Evolutionary conservation across 1,140 invertebrate species (phyloP).

Genomic region (Drosophila guanche): DNA sequence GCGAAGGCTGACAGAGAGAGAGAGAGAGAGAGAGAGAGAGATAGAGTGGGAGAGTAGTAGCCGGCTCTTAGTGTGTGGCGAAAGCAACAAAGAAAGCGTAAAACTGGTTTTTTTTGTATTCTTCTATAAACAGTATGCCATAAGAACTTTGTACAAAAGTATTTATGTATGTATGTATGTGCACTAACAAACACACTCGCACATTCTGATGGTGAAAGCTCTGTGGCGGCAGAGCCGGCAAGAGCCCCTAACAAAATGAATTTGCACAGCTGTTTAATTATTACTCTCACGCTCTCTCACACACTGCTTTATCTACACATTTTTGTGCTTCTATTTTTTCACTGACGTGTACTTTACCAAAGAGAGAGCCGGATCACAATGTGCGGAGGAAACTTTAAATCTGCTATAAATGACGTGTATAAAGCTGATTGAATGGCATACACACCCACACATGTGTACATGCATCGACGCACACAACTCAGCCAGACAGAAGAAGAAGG

Average conservation of each 20-base stretch:
- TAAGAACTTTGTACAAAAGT: too few species aligned
- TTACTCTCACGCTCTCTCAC: constrained; percentile 3
- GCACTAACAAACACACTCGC: not conserved
- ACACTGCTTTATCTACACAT: not conserved
- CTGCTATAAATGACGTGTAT: constrained; percentile 71
- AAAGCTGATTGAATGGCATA: constrained; percentile 59
- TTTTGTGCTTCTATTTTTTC: constrained; percentile 27
- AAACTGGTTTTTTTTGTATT: constrained; percentile 56
- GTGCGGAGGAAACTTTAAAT: constrained; percentile 38
- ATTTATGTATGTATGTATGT: too few species aligned
- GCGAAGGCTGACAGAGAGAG: constrained; percentile 1
- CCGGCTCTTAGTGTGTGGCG: constrained; percentile 30
- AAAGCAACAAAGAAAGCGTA: constrained; percentile 9
- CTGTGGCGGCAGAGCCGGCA: not conserved
- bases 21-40: not conserved
- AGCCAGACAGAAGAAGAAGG: constrained; percentile 12
- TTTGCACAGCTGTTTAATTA: constrained; percentile 57
- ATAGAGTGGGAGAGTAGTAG: constrained; percentile 4
- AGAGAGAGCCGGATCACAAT: not conserved
- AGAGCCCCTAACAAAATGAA: constrained; percentile 2
- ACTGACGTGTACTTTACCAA: constrained; percentile 59
- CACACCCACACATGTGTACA: constrained; percentile 7
- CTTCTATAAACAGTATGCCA: too few species aligned
- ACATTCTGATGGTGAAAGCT: constrained; percentile 54
- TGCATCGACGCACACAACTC: constrained; percentile 10